Base-by-base conservation (phyloP, 1,140 invertebrate species). In the Ceratitis capitata region DNA sequence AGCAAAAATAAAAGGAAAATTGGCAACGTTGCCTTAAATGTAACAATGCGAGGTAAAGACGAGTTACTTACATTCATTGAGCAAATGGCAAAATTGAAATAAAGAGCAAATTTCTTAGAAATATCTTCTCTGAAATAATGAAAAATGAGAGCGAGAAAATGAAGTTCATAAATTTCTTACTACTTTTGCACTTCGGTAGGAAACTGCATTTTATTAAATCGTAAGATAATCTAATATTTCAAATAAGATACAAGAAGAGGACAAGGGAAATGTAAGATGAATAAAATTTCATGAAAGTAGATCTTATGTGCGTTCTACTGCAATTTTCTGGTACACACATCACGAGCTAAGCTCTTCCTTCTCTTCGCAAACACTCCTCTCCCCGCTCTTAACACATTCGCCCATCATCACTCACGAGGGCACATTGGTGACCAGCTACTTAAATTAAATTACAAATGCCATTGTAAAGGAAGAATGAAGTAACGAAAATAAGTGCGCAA, bases 391-490 rank as follows among this genome's bases (percentile, higher is more conserved):
- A 39, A 74, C 39, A 5, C 35, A 42, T 74, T 45, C 42, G 23
- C 39, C 42, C 19, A 42, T 12, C 16, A 9, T 26, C 58, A 64
- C n/a, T 23, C 39, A 3, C 39, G 45, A n/a, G 19, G n/a, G 14
- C 9, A 9, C 69, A 78, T 26, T n/a, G 39, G 4, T 78, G 69
- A 45, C 69, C 69, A 42, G 69, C 69, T 78, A 78, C 69, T 78
- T 78, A 78, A 78, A 78, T 78, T 78, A 78, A 78, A 78, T 78
- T 78, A 78, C 69, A 78, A 78, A 78, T 78, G 69, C 39, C 69
- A 78, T 78, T 78, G 69, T 47, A 23, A 78, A 78, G 69, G 69
- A 45, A 29, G 32, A 78, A 78, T 23, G 69, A 23, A 26, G 69
- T 47, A 78, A 26, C 39, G 69, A 78, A 78, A 78, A 78, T 78